Evolutionary conservation across 37 sponge, comb jelly and placozoan species (phyloP).

Genomic region (Amphimedon queenslandica): DNA sequence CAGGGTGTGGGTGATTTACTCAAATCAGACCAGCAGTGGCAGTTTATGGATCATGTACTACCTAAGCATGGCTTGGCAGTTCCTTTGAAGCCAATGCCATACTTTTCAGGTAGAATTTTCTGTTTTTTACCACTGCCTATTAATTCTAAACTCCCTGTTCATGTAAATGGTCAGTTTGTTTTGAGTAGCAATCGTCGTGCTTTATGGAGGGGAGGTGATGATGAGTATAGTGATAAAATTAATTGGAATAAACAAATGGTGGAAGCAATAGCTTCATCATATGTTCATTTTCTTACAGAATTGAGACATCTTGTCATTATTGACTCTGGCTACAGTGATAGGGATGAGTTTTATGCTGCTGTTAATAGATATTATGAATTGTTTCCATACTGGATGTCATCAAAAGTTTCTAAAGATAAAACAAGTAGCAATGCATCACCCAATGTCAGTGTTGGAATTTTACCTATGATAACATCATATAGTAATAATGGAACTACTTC

Average conservation of each 20-base stretch:
- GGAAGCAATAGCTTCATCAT: conserved; percentile 29
- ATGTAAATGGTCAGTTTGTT: conserved; percentile 50
- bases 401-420: too few species aligned
- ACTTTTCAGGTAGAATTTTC: conserved; percentile 7
- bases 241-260: conserved; percentile 40
- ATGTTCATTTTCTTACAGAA: conserved; percentile 34
- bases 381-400: too few species aligned
- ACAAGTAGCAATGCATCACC: too few species aligned
- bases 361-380: too few species aligned
- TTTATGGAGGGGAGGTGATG: conserved; percentile 8
- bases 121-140: conserved; percentile 47
- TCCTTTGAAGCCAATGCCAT: background rate
- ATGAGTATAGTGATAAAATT: conserved; percentile 7
- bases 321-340: too few species aligned
- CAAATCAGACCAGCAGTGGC: background rate
- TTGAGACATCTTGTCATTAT: too few species aligned
- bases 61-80: conserved; percentile 24
- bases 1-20: conserved; percentile 12
- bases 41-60: background rate
- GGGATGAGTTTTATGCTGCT: too few species aligned
- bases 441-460: too few species aligned
- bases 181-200: conserved; percentile 13
- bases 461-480: too few species aligned
- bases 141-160: conserved; percentile 21
- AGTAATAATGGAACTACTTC: too few species aligned